These are phyloP conservation scores for Laticauda laticaudata DNA, from an alignment of 2,113 vertebrate species.

Conservation along the genomic window DNA sequence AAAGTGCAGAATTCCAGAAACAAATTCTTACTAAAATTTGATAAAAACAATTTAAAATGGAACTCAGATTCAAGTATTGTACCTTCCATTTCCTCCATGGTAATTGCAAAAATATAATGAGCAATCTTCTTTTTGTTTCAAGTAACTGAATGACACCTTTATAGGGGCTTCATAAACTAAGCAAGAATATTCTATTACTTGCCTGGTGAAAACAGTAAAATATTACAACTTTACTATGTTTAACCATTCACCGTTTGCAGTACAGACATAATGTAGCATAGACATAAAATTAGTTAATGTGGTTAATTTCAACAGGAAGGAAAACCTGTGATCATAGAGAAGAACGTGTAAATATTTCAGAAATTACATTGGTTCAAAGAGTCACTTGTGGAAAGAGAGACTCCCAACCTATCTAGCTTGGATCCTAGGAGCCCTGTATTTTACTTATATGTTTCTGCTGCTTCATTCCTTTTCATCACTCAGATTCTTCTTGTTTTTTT, in stretches of 20 bases:
- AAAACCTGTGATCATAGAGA: not conserved
- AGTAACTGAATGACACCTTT: not conserved
- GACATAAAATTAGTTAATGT: not conserved
- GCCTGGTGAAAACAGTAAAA: not conserved
- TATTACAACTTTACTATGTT: not conserved
- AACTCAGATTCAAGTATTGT: not conserved
- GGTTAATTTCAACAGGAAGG: not conserved
- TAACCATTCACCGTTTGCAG: not conserved
- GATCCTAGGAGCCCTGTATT: not conserved
- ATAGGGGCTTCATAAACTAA: not conserved
- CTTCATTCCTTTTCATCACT: not conserved
- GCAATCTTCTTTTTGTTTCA: not conserved
- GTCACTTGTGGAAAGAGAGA: not conserved
- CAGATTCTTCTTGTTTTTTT: not conserved
- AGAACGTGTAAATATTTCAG: not conserved
- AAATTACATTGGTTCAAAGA: not conserved
- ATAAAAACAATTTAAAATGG: no score
- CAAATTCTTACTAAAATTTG: no score
- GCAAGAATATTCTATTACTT: not conserved
- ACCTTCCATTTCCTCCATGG: not conserved
- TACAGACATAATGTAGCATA: not conserved
- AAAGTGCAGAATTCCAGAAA: no score
- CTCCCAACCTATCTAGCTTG: not conserved
- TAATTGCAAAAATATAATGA: not conserved
- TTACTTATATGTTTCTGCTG: not conserved